Evolutionary conservation across 2,888 invertebrate genomes (phyloP).

Genomic region (Caenorhabditis macrosperma): DNA sequence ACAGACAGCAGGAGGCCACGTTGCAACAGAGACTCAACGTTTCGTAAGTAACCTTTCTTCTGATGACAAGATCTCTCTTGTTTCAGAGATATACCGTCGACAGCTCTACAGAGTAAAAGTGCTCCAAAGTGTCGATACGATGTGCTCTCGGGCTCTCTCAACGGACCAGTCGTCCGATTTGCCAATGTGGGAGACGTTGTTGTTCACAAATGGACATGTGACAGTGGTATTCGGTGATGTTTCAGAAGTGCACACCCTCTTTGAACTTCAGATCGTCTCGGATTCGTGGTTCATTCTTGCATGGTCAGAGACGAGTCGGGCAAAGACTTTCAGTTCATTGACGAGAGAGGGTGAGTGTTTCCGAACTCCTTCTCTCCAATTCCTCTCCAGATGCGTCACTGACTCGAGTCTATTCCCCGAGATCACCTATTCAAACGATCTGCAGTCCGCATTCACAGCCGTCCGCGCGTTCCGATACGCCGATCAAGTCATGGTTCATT

Average conservation of each 20-base stretch:
- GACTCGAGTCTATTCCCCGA: conserved; percentile 72
- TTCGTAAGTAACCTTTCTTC: conserved; percentile 56
- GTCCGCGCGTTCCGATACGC: conserved; percentile 78
- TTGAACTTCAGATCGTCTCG: conserved; percentile 64
- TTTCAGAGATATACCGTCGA: conserved; percentile 60
- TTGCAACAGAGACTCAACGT: conserved; percentile 71
- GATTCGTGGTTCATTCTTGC: conserved; percentile 79
- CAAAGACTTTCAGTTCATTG: conserved; percentile 75
- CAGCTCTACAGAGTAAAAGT: conserved; percentile 34
- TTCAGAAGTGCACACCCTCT: not conserved
- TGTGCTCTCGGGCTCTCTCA: conserved; percentile 68
- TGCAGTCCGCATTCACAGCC: conserved; percentile 71
- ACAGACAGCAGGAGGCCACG: conserved; percentile 63
- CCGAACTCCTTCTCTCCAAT: not conserved
- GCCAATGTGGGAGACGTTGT: conserved; percentile 78
- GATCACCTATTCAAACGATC: conserved; percentile 70
- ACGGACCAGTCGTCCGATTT: conserved; percentile 72
- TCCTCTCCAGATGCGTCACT: conserved; percentile 72
- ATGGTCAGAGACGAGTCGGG: conserved; percentile 76
- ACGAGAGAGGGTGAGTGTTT: conserved; percentile 74
- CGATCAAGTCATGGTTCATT: conserved; percentile 77
- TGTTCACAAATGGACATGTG: conserved; percentile 78
- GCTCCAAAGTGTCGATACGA: conserved; percentile 69
- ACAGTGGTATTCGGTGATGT: conserved; percentile 64
- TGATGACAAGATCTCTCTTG: not conserved